A percentile compares a stretch with the other conserved stretches of the same genome.
Evolutionary conservation across 2,797 vertebrate species (phyloP).

Genomic region (Setipinna tenuifilis): DNA sequence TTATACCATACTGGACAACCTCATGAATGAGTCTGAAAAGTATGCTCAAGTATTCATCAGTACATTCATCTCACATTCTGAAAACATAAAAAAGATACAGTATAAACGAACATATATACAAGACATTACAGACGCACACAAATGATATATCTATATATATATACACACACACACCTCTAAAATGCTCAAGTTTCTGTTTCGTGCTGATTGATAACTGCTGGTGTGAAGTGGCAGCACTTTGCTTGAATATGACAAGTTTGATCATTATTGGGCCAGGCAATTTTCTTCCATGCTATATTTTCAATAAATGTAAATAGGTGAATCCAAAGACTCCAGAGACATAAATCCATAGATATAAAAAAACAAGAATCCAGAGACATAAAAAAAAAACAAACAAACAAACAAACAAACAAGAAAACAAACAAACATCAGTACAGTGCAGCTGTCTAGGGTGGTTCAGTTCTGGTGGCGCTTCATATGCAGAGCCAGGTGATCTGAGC

Average conservation of each 20-base stretch:
- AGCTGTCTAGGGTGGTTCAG: slow-evolving; percentile 26
- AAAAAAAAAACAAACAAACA: slow-evolving; percentile 42
- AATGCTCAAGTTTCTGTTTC: not conserved
- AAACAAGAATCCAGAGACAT: slow-evolving; percentile 41
- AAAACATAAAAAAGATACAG: slow-evolving; percentile 47
- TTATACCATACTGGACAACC: not conserved
- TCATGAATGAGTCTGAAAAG: slow-evolving; percentile 44
- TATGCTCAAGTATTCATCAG: slow-evolving; percentile 67
- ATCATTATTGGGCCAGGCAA: slow-evolving; percentile 46
- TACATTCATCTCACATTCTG: slow-evolving; percentile 67
- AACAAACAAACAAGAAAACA: slow-evolving; percentile 7
- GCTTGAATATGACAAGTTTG: slow-evolving; percentile 47
- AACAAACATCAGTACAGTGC: not conserved
- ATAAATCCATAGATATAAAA: too few relatives aligned
- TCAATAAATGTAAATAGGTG: slow-evolving; percentile 13
- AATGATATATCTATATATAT: slow-evolving; percentile 17
- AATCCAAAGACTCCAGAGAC: slow-evolving; percentile 37
- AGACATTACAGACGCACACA: slow-evolving; percentile 61
- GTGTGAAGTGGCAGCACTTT: slow-evolving; percentile 47
- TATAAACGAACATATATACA: slow-evolving; percentile 53
- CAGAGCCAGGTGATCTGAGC: slow-evolving; percentile 91
- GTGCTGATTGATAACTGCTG: not conserved
- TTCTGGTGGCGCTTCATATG: slow-evolving; percentile 88
- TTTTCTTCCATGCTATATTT: not conserved
- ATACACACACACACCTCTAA: slow-evolving; percentile 32